Evolutionary conservation across 2,888 invertebrate species (phyloP), one percentile per base, ranked within the genome.

Genomic region (Heteromurus nitidus): DNA sequence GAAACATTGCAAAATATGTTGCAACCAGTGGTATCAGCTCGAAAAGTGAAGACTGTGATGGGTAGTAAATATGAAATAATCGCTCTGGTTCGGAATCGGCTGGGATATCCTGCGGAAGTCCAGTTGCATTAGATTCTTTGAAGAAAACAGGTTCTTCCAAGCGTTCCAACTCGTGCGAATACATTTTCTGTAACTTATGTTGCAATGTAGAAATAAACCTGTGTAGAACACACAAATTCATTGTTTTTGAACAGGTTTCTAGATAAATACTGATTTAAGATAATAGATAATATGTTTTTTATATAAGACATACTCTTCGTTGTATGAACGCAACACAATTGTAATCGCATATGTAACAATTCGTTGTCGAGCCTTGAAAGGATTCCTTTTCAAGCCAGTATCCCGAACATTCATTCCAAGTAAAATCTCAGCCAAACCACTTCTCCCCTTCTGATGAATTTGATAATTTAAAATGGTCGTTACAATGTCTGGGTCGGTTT

Each of bases 351-450:
- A 98, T 88, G 96, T 96, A 24, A 98, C 91, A 16, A 96, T 93
- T 72, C 97, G 92, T 82, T 96, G 94, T 1, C 96, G 91, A 30
- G 94, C 93, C 42, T 96, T 92, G 60, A 96, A 90, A 0, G 96
- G 96, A 90, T 96, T 96, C 47, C 95, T 91, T 89, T 96, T 96
- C 77, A 98, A 92, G 2, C 98, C 98, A 0, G 96, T 95, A 88
- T 97, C 96, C 86, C 94, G 93, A 88, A 97, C 92, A 85, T 94
- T 95, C 91, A 98, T 93, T 3, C 98, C 98, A 89, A 98, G 96
- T 13, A 97, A 91, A 91, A 98, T 93, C 90, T 98, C 98, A 0
- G 95, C 93, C 64, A 94, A 91, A 24, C 95, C 96, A 11, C 93
- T 93, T 90, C 95, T 95, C 65, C 94, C 93, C 89, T 95, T 95